Evolutionary conservation across 2,113 vertebrate species (phyloP).

Genomic region (Cairina moschata): DNA sequence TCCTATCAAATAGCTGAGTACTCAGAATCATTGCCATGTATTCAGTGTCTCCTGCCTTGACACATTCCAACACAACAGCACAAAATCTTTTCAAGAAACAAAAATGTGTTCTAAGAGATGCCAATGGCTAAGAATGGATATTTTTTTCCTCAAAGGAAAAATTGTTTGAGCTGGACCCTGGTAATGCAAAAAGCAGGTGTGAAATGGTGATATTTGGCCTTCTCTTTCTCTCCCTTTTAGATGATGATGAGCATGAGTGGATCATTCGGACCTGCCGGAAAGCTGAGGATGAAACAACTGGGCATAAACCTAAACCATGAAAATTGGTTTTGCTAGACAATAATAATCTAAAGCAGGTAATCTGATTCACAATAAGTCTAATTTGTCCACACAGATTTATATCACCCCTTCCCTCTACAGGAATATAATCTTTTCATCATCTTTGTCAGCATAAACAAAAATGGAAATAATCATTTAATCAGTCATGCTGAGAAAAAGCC

Average conservation of each 20-base stretch:
- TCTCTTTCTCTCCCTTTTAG: conserved; percentile 74
- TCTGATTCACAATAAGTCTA: not conserved
- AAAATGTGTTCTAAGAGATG: not conserved
- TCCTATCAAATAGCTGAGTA: not conserved
- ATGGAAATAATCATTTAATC: conserved; percentile 65
- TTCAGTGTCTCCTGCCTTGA: not conserved
- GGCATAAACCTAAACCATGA: not conserved
- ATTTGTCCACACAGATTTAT: not conserved
- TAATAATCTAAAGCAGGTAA: not conserved
- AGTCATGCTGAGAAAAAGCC: conserved; percentile 51
- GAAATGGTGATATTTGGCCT: rapidly evolving
- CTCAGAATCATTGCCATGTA: not conserved
- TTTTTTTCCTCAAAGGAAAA: not conserved
- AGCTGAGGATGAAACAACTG: conserved; percentile 73
- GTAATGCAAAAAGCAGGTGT: not conserved
- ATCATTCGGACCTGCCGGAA: conserved; percentile 88
- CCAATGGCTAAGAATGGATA: not conserved
- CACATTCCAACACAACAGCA: not conserved
- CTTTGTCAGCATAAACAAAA: conserved; percentile 65
- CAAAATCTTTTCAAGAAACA: not conserved
- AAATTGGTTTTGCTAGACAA: not conserved
- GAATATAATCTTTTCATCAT: conserved; percentile 65
- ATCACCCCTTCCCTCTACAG: conserved; percentile 33
- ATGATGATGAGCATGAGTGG: conserved; percentile 89
- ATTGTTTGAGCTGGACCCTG: not conserved